Percentiles rank a stretch among this genome's conserved stretches.
Conservation (phyloP, 1,140 invertebrate species). For the Drosophila repletoides region DNA sequence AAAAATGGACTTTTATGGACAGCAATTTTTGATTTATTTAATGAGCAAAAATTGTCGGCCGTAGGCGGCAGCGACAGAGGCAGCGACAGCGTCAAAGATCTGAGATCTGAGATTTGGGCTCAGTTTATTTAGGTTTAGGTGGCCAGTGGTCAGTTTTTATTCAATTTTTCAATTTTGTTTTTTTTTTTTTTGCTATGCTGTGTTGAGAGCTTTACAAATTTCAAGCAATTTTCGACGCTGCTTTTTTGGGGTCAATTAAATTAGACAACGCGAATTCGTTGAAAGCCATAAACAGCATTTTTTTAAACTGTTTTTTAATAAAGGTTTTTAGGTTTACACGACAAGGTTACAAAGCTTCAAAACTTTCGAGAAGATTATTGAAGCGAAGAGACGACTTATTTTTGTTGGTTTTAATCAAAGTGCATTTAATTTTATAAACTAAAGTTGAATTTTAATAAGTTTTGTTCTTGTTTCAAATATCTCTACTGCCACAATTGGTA, state of each 20-base stretch:
- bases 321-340: background rate
- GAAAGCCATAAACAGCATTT: slow-evolving; percentile 20
- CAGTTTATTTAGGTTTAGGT: slow-evolving; percentile 28
- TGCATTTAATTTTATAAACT: too few species aligned
- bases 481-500: too few species aligned
- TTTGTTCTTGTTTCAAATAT: background rate
- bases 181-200: slow-evolving; percentile 21
- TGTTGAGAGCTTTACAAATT: slow-evolving; percentile 64
- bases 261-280: slow-evolving; percentile 18
- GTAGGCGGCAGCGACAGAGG: slow-evolving; percentile 19
- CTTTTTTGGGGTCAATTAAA: slow-evolving; percentile 74
- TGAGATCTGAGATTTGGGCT: slow-evolving; percentile 32
- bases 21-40: slow-evolving; percentile 73
- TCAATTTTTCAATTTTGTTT: background rate
- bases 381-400: too few species aligned
- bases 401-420: too few species aligned
- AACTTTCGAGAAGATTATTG: too few species aligned
- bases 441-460: background rate
- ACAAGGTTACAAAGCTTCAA: too few species aligned
- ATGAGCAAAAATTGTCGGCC: slow-evolving; percentile 65
- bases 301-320: background rate
- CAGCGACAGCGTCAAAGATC: slow-evolving; percentile 16
- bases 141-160: slow-evolving; percentile 12
- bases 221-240: slow-evolving; percentile 52
- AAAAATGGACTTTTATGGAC: slow-evolving; percentile 53